Evolutionary conservation across 2,113 vertebrate species (phyloP), one percentile per base, ranked within the genome.

Genomic region (Peromyscus maniculatus): DNA sequence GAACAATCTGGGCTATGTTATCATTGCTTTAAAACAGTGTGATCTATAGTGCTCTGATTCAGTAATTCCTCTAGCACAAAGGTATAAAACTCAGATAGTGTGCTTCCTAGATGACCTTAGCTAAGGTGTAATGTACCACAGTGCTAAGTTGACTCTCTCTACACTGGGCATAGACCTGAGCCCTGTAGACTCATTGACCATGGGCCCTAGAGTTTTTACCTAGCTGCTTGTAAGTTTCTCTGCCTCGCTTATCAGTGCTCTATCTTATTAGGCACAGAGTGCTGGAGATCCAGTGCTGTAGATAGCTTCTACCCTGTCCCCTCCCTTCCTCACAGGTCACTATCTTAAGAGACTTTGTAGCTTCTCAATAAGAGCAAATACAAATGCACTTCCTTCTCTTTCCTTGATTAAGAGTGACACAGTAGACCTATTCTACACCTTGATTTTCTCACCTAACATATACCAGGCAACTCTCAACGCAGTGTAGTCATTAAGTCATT

Each of bases 291-390:
- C 16, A 59, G 57, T 19, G 17, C 28, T 79, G 12, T 79, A 26
- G 3, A 52, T 6, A 31, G 39, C 39, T 17, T 79, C 49, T 33
- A 55, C 3, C 39, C 46, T 33, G 0, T 55, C 28, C 17, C 16
- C 55, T 36, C 26, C 80, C 52, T n/a, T n/a, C 31, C 21, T 22
- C 19, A n/a, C 4, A 59, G 19, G 55, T 83, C 57, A 59, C 17
- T 59, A n/a, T 59, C 22, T 49, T 8, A 75, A 49, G n/a, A 21
- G 17, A 31, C 82, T 90, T 74, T 31, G 74, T 59, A n/a, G 22
- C 10, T 91, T 88, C 77, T 62, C 83, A 91, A 62, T 46, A 83
- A 46, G 87, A 93, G 52, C 82, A 93, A 91, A 77, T 28, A 83
- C 15, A 95, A 87, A 82, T 21, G 36, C 11, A 95, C 28, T 77